Conservation (phyloP, 2,113 vertebrate genomes). For the Poecile atricapillus region DNA sequence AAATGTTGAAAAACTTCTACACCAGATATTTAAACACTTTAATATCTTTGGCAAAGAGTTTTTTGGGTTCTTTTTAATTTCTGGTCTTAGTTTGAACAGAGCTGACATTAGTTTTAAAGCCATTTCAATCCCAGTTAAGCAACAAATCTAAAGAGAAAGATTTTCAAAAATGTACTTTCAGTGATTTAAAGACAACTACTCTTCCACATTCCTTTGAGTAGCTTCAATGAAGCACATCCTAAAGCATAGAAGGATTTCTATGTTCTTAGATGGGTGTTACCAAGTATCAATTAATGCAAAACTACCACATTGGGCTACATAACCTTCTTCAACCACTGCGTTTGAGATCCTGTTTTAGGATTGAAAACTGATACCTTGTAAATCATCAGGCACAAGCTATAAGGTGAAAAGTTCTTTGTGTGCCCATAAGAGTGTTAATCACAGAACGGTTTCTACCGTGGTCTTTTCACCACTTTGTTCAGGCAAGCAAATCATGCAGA, state of each 20-base stretch:
- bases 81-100: not conserved
- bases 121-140: not conserved
- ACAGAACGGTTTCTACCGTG: not conserved
- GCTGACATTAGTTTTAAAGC: not conserved
- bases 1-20: not conserved
- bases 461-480: not conserved
- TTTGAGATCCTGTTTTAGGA: not conserved
- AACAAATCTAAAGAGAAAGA: not conserved
- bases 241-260: not conserved
- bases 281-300: no score
- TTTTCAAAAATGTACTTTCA: not conserved
- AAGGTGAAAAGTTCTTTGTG: not conserved
- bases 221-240: not conserved
- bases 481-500: not conserved
- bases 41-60: not conserved
- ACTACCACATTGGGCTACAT: not conserved
- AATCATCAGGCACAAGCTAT: not conserved
- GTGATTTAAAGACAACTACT: not conserved
- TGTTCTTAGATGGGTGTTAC: not conserved
- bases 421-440: fast-evolving
- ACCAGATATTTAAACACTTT: not conserved
- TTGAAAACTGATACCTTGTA: not conserved
- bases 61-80: not conserved
- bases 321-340: not conserved
- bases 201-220: not conserved